Base-by-base conservation (phyloP, 2,113 vertebrate genomes). In the Holacanthus passer region DNA sequence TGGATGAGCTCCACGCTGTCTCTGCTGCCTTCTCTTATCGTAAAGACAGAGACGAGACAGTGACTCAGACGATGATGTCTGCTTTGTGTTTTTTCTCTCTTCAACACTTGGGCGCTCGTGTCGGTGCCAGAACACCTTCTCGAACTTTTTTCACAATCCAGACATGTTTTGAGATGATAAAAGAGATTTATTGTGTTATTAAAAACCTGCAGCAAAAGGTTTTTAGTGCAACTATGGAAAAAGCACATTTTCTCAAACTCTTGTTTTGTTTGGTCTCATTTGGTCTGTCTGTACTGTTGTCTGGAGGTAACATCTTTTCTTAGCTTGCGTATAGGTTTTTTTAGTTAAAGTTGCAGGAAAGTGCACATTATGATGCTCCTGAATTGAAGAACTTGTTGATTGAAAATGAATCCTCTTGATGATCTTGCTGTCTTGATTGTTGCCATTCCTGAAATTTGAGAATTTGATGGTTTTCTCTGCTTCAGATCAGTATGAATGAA, bases 61-160 rank as follows among this genome's bases (percentile, higher is more conserved):
- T 73, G 71, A 73, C 27, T 73, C 71, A 73, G 24, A 22, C 39
- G 20, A 0, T 41, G 50, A 55, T 29, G 71, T 73, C 71, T 60
- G 71, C 41, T 73, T 11, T 35, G 39, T 73, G 20, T 60, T 41
- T 56, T 35, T 22, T 11, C 48, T 39, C 45, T 41, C 7, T 7
- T 68, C 20, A 31, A 10, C 52, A 2, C 6, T 6, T 29, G 53
- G n/a, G 12, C 14, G 12, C 31, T 32, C 8, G 37, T 63, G 60
- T 41, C 7, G 4, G 4, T 9, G 31, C 65, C 29, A 58, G 35
- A 56, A 35, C 35, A 47, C 17, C 41, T 31, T 22, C 29, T 35
- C 24, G 22, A 13, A 72, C 68, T 19, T 29, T 41, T 14, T 35
- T 19, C 7, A 22, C 31, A 4, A 20, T 14, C 35, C 37, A 10